Conservation (phyloP, 2,888 invertebrate genomes). For the Sarcophaga subvicina region DNA sequence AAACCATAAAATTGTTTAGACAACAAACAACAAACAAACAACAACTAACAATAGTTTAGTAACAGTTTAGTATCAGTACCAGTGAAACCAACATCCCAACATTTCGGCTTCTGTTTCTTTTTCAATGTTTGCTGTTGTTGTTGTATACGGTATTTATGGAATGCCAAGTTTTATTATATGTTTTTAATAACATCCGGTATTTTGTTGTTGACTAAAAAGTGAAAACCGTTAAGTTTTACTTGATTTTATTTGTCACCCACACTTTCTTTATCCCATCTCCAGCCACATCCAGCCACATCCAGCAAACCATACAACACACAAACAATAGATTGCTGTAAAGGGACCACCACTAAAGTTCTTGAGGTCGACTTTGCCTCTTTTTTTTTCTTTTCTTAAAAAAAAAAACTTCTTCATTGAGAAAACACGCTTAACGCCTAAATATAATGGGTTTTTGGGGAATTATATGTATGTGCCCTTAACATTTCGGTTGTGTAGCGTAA, state of each 20-base stretch:
- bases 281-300: not conserved
- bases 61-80: not conserved
- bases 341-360: conserved; percentile 48
- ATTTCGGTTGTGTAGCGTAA: conserved; percentile 15
- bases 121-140: conserved; percentile 18
- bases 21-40: conserved; percentile 51
- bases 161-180: conserved; percentile 65
- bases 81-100: conserved; percentile 24
- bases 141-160: conserved; percentile 58
- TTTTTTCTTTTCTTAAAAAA: conserved; percentile 18
- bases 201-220: conserved; percentile 66
- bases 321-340: conserved; percentile 35
- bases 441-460: conserved; percentile 66
- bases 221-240: conserved; percentile 61
- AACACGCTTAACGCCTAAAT: conserved; percentile 68
- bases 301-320: conserved; percentile 32
- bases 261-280: not conserved
- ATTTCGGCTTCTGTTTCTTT: conserved; percentile 16
- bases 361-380: conserved; percentile 15
- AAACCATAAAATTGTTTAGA: conserved; percentile 66
- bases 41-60: not conserved
- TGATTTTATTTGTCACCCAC: conserved; percentile 22
- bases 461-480: not conserved
- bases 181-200: conserved; percentile 70
- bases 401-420: conserved; percentile 7